Percentiles rank a stretch among this genome's conserved stretches.
Evolutionary conservation across 1,140 invertebrate species (phyloP).

Genomic region (Hyles euphorbiae): DNA sequence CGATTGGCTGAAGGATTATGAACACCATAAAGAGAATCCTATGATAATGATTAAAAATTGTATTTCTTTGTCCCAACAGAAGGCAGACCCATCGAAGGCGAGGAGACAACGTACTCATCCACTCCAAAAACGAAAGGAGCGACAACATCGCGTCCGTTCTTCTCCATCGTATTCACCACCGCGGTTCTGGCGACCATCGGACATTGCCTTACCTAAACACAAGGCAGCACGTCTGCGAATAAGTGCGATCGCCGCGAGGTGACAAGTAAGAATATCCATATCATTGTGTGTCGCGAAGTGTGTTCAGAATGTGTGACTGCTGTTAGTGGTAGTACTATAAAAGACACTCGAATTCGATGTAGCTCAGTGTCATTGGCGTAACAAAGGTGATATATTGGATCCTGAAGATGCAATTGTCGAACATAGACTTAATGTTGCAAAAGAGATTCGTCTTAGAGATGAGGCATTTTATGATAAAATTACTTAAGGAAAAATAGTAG

Average conservation of each 20-base stretch:
- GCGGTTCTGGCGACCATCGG: conserved; percentile 8
- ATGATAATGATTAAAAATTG: too few relatives aligned
- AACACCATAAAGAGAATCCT: too few relatives aligned
- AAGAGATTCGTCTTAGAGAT: too few relatives aligned
- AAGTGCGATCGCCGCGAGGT: conserved; percentile 10
- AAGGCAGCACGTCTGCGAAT: neutral
- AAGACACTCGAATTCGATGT: conserved; percentile 13
- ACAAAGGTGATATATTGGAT: too few relatives aligned
- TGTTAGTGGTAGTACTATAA: conserved; percentile 25
- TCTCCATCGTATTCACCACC: conserved; percentile 29
- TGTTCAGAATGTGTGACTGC: conserved; percentile 22
- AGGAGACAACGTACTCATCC: conserved; percentile 40
- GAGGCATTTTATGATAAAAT: too few relatives aligned
- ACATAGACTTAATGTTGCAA: too few relatives aligned
- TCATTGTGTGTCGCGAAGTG: conserved; percentile 38
- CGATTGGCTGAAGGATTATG: too few relatives aligned
- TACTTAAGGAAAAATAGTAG: too few relatives aligned
- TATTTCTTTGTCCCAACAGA: conserved; percentile 28
- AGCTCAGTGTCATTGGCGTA: conserved; percentile 1
- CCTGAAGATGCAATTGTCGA: too few relatives aligned
- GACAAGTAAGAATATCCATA: conserved; percentile 35
- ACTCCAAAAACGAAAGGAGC: conserved; percentile 38
- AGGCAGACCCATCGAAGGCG: conserved; percentile 26
- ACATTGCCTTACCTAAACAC: conserved; percentile 28
- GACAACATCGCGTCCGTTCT: conserved; percentile 18